Conservation (phyloP, 2,113 vertebrate genomes). For the Carettochelys insculpta region DNA sequence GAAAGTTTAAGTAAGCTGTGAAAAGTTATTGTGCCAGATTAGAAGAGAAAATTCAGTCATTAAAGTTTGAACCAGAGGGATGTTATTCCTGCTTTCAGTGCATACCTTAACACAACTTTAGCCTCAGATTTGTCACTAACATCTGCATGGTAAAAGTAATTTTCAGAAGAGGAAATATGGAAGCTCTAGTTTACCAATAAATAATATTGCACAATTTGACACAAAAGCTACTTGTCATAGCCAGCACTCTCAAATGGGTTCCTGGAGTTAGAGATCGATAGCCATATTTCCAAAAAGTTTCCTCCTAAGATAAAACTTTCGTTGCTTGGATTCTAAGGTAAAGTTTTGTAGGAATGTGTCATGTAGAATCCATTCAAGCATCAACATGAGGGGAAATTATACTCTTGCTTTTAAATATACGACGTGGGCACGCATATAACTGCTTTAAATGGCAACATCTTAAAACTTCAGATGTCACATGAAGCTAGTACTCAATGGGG, state of each 20-base stretch:
- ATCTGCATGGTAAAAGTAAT: not conserved
- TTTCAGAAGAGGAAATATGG: not conserved
- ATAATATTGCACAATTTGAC: not conserved
- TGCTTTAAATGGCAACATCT: not conserved
- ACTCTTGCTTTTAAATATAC: not conserved
- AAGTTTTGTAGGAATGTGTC: not conserved
- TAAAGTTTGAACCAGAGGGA: not conserved
- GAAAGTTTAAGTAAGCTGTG: not conserved
- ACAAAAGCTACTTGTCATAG: not conserved
- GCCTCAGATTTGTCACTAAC: not conserved
- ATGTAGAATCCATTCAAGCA: not conserved
- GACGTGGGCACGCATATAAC: not conserved
- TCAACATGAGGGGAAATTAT: not conserved
- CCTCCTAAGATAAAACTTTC: not conserved
- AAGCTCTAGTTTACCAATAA: not conserved
- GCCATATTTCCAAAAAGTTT: not conserved
- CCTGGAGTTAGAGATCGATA: not conserved
- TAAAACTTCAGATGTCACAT: not conserved
- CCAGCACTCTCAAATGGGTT: not conserved
- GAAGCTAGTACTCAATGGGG: not conserved
- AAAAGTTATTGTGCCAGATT: not conserved
- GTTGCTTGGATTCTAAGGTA: not conserved
- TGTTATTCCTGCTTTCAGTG: not conserved
- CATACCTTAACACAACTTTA: not conserved
- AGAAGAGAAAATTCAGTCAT: not conserved